Base-by-base conservation (phyloP, 2,113 vertebrate genomes). In the Cnemophilus loriae region DNA sequence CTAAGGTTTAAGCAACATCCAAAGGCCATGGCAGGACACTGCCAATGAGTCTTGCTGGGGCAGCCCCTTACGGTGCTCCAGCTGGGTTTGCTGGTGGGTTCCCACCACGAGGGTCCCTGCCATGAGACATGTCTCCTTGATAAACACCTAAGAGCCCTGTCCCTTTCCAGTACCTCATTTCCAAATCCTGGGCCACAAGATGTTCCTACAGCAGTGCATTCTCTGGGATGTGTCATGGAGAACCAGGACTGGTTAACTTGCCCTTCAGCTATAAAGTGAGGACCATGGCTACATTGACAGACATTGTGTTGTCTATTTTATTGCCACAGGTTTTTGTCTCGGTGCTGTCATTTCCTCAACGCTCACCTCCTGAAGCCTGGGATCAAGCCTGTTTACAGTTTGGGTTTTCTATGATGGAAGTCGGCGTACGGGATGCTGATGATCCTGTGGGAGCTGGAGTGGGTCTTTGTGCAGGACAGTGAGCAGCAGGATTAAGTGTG, bases 221-320 rank as follows among this genome's bases (percentile, higher is more conserved):
- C 22, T 13, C 27, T 2, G 1, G 42, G 33, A 20, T 2, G 1
- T 44, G 6, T 0, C 1, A 5, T 1, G 5, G 49, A 79, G 28
- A 75, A 28, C 26, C 1, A 1, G 7, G 63, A 37, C 7, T 20
- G 13, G 13, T 10, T 76, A 39, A 60, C 27, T n/a, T 37, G 20
- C 32, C 32, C 57, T 75, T 75, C 37, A 32, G 42, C 47, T 60
- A 20, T 33, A 50, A 82, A 82, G 70, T 14, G 21, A 59, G 18
- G 30, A 61, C 50, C 3, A 1, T 3, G 3, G 50, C 52, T 80
- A 23, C 2, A 1, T 23, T 46, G 49, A 61, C 7, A 84, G 32
- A 27, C 23, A 5, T 7, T 1, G 6, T 47, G 21, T 26, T 63
- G 61, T 65, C 52, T 75, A 2, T 50, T 44, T 39, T 30, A 11